phyloP scores from a whole-genome alignment of 2,113 vertebrate species.

The Silurus meridionalis region DNA sequence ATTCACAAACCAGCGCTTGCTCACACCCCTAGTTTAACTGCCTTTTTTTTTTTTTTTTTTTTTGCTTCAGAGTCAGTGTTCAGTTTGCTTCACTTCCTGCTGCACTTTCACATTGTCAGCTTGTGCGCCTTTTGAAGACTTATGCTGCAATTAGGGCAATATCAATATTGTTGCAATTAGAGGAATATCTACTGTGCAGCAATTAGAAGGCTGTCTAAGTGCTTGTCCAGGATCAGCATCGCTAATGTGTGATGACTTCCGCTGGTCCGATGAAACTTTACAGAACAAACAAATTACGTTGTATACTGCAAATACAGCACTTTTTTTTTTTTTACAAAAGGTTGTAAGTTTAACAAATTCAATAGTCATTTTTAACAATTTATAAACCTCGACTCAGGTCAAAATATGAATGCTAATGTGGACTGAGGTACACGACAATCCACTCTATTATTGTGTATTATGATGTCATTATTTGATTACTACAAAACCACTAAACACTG shows the following conservation, averaged over 20 bases:
- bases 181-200: background rate
- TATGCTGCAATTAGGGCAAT: background rate
- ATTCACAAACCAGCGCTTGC: too few species aligned
- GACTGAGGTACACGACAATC: background rate
- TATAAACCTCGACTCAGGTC: background rate
- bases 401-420: background rate
- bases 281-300: background rate
- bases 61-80: background rate
- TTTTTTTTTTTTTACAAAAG: background rate
- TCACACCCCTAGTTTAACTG: too few species aligned
- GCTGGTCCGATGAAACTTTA: background rate
- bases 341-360: background rate
- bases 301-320: background rate
- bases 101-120: background rate
- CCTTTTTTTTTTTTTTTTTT: background rate
- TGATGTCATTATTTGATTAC: background rate
- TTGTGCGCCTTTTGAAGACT: background rate
- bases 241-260: too few species aligned
- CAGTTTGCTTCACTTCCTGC: background rate
- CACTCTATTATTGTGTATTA: background rate
- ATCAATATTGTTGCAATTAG: background rate
- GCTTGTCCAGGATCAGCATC: background rate
- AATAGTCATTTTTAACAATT: background rate
- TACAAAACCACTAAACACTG: background rate
- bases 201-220: background rate